Base-by-base conservation (phyloP, 1,140 invertebrate species). In the Mycetomoellerius zeteki region DNA sequence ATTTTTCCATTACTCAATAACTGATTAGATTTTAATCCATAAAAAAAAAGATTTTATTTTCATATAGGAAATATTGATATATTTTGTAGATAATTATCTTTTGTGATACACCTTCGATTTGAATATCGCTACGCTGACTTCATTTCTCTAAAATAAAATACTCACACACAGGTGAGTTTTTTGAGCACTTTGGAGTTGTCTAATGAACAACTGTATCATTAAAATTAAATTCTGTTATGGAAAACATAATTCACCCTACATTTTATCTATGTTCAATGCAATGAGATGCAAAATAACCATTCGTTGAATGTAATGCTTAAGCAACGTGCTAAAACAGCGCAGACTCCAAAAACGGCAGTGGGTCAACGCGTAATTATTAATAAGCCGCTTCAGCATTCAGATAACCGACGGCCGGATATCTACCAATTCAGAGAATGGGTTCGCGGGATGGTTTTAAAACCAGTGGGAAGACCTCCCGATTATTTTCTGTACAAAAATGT, bases 361-460 rank as follows among this genome's bases (percentile, higher is more conserved):
- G 80, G 80, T 84, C 80, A 84, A 50, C 80, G 19, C 19, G 37
- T 84, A 84, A 84, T 84, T 73, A 84, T 84, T 84, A 73, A 84
- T 47, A 43, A 73, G 37, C 43, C 24, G 37, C 71, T 73, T 73
- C 69, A 60, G 52, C 54, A 58, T 84, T 73, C 67, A 72, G 80
- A 73, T 73, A 73, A 60, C 7, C 37, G 58, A 30, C 24, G 12
- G 37, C n/a, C 3, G 2, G 24, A 37, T 67, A 65, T 52, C 30
- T 12, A 47, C 14, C 37, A 58, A 60, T 60, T 27, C 21, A 47
- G 10, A 1, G 62, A n/a, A 69, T 33, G 64, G n/a, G 33, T 56
- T 30, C 19, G 27, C 19, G 43, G n/a, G 50, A 27, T 56, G 67
- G 8, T 58, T 43, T 58, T 58, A 58, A 81, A 71, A 14, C 14